phyloP scores from a whole-genome alignment of 2,888 invertebrate species.

The Heliconius ismenius region DNA sequence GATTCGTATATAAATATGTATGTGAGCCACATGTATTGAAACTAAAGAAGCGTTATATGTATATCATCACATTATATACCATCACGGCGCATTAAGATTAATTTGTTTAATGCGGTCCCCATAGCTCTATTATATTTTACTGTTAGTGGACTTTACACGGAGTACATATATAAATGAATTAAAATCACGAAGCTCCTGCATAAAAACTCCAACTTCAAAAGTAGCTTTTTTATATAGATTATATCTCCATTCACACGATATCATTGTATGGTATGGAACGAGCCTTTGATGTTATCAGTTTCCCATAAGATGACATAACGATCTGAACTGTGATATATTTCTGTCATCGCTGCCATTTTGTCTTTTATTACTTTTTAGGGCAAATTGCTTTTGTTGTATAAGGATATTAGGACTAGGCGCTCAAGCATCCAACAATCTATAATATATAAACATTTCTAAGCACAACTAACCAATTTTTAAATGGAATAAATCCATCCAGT shows the following conservation, averaged over 20 bases:
- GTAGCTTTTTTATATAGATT: not conserved
- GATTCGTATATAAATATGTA: too few species aligned
- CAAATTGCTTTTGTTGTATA: not conserved
- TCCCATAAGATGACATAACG: constrained; percentile 39
- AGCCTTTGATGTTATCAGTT: constrained; percentile 34
- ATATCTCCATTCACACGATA: constrained; percentile 1
- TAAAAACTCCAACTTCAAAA: constrained; percentile 1
- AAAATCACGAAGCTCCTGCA: not conserved
- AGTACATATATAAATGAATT: not conserved
- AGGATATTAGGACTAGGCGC: not conserved
- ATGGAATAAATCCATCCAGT: too few species aligned
- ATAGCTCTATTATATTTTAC: too few species aligned
- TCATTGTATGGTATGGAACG: constrained; percentile 7
- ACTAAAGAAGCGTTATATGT: too few species aligned
- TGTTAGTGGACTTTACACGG: too few species aligned
- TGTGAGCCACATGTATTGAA: too few species aligned
- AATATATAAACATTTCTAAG: not conserved
- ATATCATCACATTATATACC: too few species aligned
- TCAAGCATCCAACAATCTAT: not conserved
- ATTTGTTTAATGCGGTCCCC: too few species aligned
- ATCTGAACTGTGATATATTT: constrained; percentile 32
- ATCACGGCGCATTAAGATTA: too few species aligned
- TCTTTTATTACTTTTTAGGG: constrained; percentile 31
- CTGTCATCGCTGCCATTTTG: constrained; percentile 29
- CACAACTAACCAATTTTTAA: too few species aligned